phyloP scores from a whole-genome alignment of 2,888 invertebrate genomes.

The Gisinianus flammeolus region DNA sequence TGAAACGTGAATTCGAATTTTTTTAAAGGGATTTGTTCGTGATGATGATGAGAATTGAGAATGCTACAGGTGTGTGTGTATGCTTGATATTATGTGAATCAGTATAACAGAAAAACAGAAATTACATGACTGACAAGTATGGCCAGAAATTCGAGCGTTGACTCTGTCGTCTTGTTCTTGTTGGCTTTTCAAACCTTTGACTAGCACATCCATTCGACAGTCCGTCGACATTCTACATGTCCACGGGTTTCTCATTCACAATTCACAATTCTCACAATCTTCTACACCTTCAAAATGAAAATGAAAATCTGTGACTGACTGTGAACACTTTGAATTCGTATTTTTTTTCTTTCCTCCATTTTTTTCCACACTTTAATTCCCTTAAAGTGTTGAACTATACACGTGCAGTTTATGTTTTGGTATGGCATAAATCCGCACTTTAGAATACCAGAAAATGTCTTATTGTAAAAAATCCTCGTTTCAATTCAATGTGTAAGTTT shows the following conservation, averaged over 20 bases:
- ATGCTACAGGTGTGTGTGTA: too few species aligned
- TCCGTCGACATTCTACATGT: too few species aligned
- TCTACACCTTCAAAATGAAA: neutral
- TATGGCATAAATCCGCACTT: neutral
- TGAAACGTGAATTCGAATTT: too few species aligned
- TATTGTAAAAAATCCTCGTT: neutral
- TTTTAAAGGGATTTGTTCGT: too few species aligned
- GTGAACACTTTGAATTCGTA: too few species aligned
- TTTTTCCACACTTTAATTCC: neutral
- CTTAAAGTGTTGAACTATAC: neutral
- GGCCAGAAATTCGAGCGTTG: conserved; percentile 19
- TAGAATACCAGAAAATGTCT: neutral
- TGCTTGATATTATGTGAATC: too few species aligned
- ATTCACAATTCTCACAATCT: too few species aligned
- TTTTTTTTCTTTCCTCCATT: neutral
- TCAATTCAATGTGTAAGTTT: neutral
- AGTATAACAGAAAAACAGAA: too few species aligned
- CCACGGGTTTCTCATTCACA: conserved; percentile 10
- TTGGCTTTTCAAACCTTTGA: too few species aligned
- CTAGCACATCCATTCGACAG: too few species aligned
- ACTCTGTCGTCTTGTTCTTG: neutral
- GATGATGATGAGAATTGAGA: too few species aligned
- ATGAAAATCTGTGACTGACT: too few species aligned
- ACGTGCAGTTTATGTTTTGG: neutral
- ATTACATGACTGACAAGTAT: neutral